A percentile compares a stretch with the other conserved stretches of the same genome.
Evolutionary conservation across 2,113 vertebrate species (phyloP).

Genomic region (Misgurnus mizolepis): DNA sequence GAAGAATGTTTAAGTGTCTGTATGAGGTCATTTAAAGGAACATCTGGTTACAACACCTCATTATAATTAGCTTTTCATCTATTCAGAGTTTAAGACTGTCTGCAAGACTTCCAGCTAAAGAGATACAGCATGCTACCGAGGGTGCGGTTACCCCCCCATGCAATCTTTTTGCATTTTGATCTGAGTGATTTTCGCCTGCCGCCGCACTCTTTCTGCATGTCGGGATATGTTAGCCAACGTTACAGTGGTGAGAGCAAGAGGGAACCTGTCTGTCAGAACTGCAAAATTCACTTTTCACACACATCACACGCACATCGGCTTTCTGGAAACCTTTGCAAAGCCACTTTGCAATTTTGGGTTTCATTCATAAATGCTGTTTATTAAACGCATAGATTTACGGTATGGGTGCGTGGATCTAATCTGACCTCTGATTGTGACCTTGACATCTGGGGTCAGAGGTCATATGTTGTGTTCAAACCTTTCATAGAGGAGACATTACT

Average conservation of each 20-base stretch:
- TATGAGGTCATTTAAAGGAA: neutral
- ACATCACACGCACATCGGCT: slow-evolving; percentile 10
- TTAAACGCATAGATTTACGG: neutral
- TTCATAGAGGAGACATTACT: neutral
- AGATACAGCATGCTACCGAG: neutral
- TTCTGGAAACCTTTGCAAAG: neutral
- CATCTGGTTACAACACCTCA: neutral
- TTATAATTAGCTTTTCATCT: neutral
- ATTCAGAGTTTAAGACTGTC: neutral
- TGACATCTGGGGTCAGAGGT: slow-evolving; percentile 22
- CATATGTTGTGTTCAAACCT: neutral
- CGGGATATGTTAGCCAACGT: slow-evolving; percentile 69
- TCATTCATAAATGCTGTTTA: too few species aligned
- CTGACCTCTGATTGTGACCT: neutral
- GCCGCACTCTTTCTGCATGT: slow-evolving; percentile 64
- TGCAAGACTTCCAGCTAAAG: neutral
- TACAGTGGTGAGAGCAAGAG: slow-evolving; percentile 69
- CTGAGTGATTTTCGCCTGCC: slow-evolving; percentile 40
- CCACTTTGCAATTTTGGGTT: too few species aligned
- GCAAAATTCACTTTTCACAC: slow-evolving; percentile 30
- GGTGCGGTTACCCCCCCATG: slow-evolving; percentile 28
- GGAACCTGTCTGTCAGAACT: slow-evolving; percentile 68
- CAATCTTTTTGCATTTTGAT: slow-evolving; percentile 56
- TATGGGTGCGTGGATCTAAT: neutral
- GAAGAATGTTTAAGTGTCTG: neutral